Conservation (phyloP, 2,888 invertebrate species). For the Bugulina stolonifera region DNA sequence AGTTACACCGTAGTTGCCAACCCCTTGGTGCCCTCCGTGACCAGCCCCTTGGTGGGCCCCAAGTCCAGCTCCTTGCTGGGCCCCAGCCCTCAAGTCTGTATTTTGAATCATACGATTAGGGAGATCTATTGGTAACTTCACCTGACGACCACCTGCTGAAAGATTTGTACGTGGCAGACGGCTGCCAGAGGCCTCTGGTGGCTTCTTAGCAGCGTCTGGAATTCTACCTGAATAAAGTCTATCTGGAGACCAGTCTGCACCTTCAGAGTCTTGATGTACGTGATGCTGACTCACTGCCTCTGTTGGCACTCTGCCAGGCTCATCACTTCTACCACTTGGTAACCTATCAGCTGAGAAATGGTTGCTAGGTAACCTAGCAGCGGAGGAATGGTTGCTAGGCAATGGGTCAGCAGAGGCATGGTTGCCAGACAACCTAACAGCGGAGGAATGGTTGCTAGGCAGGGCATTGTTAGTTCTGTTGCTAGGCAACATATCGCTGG, state of each 20-base stretch:
- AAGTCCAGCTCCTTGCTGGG: too few species aligned
- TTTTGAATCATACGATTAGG: conserved; percentile 9
- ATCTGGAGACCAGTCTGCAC: not conserved
- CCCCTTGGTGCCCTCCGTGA: too few species aligned
- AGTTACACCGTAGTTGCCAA: not conserved
- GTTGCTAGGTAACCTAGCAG: not conserved
- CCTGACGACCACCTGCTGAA: not conserved
- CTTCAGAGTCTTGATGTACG: too few species aligned
- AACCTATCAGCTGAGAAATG: not conserved
- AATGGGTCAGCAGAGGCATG: not conserved
- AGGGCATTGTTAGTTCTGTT: not conserved
- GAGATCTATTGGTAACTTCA: not conserved
- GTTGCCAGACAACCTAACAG: too few species aligned
- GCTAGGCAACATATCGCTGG: not conserved
- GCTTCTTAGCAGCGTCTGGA: not conserved
- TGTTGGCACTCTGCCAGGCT: not conserved
- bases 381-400: not conserved
- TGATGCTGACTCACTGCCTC: not conserved
- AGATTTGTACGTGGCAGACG: not conserved
- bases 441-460: not conserved
- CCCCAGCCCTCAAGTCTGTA: too few species aligned
- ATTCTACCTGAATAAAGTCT: not conserved
- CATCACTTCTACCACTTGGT: not conserved
- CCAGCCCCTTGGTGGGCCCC: too few species aligned
- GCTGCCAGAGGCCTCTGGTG: not conserved